These are phyloP conservation scores for Etheostoma cragini DNA, from an alignment of 2,113 vertebrate species.

Conservation along the genomic window DNA sequence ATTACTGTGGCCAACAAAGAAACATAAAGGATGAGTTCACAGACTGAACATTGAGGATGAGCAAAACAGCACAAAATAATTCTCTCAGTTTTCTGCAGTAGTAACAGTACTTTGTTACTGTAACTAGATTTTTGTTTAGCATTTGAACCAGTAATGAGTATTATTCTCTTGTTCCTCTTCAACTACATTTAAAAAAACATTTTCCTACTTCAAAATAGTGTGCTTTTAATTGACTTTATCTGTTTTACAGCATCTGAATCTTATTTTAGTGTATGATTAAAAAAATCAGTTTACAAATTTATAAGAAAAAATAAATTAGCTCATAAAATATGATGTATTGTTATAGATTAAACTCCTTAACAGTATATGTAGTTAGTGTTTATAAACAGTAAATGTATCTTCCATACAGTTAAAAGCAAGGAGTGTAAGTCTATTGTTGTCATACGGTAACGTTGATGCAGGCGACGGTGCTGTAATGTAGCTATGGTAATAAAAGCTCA, in stretches of 20 bases:
- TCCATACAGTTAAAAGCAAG: too few relatives aligned
- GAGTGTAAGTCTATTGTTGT: too few relatives aligned
- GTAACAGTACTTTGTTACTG: background rate
- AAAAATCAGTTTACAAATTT: background rate
- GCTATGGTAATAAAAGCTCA: too few relatives aligned
- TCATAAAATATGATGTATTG: too few relatives aligned
- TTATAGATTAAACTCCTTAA: too few relatives aligned
- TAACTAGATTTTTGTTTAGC: background rate
- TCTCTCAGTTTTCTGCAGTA: background rate
- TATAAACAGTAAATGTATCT: too few relatives aligned
- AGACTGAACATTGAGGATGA: conserved; percentile 4
- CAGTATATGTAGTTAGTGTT: too few relatives aligned
- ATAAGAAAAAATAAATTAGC: background rate
- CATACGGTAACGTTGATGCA: too few relatives aligned
- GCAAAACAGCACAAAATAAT: conserved; percentile 5
- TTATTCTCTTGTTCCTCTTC: background rate
- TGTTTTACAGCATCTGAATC: background rate
- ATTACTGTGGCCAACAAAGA: conserved; percentile 43
- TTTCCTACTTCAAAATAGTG: background rate
- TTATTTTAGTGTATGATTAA: too few relatives aligned
- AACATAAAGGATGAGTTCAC: conserved; percentile 53
- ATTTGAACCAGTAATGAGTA: background rate
- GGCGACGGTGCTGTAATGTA: too few relatives aligned
- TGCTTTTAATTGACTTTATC: background rate
- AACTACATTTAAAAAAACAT: background rate